These are phyloP conservation scores for Danio tinwini DNA, from an alignment of 2,797 vertebrate species.

Conservation along the genomic window DNA sequence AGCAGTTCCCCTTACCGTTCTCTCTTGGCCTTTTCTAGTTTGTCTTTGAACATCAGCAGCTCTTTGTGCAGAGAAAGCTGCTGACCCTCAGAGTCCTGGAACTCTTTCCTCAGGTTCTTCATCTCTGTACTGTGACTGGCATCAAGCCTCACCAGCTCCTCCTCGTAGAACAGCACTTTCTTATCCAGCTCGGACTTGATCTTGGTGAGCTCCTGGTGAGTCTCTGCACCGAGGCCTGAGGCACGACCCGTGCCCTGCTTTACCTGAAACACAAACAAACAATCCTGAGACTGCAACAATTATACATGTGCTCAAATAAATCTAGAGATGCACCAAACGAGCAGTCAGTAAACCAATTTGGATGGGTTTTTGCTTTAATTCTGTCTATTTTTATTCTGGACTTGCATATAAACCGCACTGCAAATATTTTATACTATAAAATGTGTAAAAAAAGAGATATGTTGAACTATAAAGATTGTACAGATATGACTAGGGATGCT, in stretches of 20 bases:
- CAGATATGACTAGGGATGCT: too few species aligned
- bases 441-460: too few species aligned
- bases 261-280: conserved; percentile 68
- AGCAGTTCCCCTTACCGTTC: conserved; percentile 79
- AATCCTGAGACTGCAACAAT: not conserved
- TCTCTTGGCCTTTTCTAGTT: conserved; percentile 88
- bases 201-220: conserved; percentile 91
- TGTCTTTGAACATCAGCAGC: conserved; percentile 87
- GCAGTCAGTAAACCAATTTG: too few species aligned
- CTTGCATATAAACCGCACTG: too few species aligned
- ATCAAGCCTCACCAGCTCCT: conserved; percentile 90
- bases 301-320: not conserved
- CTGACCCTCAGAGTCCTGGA: conserved; percentile 89
- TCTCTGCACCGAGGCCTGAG: conserved; percentile 76
- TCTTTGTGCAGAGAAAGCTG: conserved; percentile 90
- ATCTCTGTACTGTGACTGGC: conserved; percentile 87
- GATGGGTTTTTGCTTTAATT: too few species aligned
- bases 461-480: too few species aligned
- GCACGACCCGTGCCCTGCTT: conserved; percentile 86
- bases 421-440: too few species aligned
- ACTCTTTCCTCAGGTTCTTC: conserved; percentile 89
- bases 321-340: too few species aligned
- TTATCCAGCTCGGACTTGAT: conserved; percentile 92
- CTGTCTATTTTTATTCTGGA: too few species aligned
- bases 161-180: conserved; percentile 92